Evolutionary conservation across 2,888 invertebrate species (phyloP), one percentile per base, ranked within the genome.

Genomic region (Hipparchia semele): DNA sequence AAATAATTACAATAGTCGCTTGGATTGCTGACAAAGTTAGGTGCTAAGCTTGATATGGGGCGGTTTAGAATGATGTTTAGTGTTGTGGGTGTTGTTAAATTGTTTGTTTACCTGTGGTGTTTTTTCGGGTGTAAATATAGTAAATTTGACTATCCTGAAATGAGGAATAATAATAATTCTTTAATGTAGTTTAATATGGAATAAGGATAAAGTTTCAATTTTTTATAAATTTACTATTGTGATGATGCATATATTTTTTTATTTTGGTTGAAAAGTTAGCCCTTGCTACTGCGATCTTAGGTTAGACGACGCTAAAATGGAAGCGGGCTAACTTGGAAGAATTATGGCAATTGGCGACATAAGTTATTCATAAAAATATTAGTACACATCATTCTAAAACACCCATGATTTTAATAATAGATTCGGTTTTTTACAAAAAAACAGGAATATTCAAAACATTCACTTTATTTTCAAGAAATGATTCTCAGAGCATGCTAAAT

Each of bases 61-160:
- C 68, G 77, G 73, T 77, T 73, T 74, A 71, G 76, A 75, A 73
- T 73, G 70, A 68, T 66, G 70, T 75, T 68, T 74, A 71, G 70
- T 53, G 65, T 73, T 64, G 67, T 64, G 39, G 13, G 53, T 62
- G 65, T 65, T 45, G 66, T 49, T 9, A 58, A 62, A 45, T 60
- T 53, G 2, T 70, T 68, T 67, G 68, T 70, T 76, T 78, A 74
- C 76, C 74, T 79, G 75, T 60, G 58, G 67, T 49, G 60, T 23
- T 72, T 68, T 72, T 68, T 73, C 69, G 68, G 76, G 70, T 69
- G 77, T 74, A 58, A 77, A 66, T 67, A 77, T 74, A 70, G 75
- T 77, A 74, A 74, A 73, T 77, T 76, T 79, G 68, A 78, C 70
- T 75, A 79, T 76, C 77, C 79, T 77, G 78, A 73, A 78, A 76